These are phyloP conservation scores for Drosophila repletoides DNA, from an alignment of 1,140 invertebrate species.

Conservation along the genomic window DNA sequence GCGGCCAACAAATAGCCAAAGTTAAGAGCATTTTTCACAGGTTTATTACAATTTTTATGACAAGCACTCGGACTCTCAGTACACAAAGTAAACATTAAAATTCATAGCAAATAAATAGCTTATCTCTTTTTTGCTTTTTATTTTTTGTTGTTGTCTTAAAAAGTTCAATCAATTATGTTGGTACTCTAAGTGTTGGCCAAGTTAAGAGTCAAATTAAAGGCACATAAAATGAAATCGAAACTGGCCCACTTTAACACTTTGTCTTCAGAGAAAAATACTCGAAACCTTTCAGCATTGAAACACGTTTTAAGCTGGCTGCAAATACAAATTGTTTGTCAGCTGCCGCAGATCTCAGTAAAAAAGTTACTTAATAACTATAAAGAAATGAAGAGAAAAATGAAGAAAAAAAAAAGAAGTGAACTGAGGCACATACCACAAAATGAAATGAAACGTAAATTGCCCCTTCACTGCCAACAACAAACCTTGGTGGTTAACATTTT, in stretches of 20 bases:
- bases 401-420: slow-evolving; percentile 31
- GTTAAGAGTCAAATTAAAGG: neutral
- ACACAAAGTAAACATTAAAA: too few species aligned
- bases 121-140: too few species aligned
- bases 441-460: slow-evolving; percentile 68
- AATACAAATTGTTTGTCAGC: slow-evolving; percentile 38
- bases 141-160: too few species aligned
- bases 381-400: slow-evolving; percentile 11
- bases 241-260: slow-evolving; percentile 10
- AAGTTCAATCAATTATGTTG: neutral
- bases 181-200: neutral
- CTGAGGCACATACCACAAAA: slow-evolving; percentile 52
- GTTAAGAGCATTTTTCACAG: too few species aligned
- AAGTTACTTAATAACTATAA: slow-evolving; percentile 73
- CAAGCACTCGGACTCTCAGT: too few species aligned
- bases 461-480: slow-evolving; percentile 57
- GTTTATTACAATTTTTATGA: too few species aligned
- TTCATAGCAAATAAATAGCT: too few species aligned
- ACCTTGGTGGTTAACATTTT: too few species aligned
- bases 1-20: too few species aligned
- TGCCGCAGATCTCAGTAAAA: slow-evolving; percentile 33
- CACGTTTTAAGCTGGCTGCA: slow-evolving; percentile 28
- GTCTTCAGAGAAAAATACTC: slow-evolving; percentile 25
- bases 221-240: slow-evolving; percentile 31
- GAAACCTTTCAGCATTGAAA: slow-evolving; percentile 42